Percentiles rank a stretch among this genome's conserved stretches.
phyloP scores from a whole-genome alignment of 2,888 invertebrate genomes.

The Pecten maximus region DNA sequence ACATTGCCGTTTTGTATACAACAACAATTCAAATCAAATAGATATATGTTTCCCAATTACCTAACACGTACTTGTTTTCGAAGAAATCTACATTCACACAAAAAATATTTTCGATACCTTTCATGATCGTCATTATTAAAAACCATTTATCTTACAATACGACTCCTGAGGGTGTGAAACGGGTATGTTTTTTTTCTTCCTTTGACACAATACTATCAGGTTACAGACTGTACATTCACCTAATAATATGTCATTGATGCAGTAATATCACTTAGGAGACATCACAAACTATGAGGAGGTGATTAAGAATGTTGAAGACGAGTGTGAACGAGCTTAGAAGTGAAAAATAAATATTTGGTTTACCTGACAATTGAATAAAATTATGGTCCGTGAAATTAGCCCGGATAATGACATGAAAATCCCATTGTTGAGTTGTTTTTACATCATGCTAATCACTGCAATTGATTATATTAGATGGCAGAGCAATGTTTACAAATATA shows the following conservation, averaged over 20 bases:
- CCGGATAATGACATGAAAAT: not conserved
- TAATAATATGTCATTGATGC: not conserved
- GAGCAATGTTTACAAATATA: not conserved
- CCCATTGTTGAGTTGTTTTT: not conserved
- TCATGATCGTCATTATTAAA: no score
- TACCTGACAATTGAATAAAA: not conserved
- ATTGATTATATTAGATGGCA: not conserved
- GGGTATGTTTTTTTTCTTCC: no score
- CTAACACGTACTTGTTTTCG: no score
- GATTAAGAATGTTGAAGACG: not conserved
- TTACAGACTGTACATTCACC: not conserved
- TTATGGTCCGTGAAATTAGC: not conserved
- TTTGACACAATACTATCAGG: no score
- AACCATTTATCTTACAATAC: no score
- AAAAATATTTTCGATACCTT: no score
- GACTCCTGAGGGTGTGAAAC: no score
- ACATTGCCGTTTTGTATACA: no score
- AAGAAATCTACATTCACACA: no score
- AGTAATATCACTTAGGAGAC: not conserved
- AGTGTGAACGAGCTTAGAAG: not conserved
- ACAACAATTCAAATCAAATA: no score
- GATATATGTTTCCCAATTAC: no score
- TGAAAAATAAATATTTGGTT: not conserved
- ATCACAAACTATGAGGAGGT: not conserved
- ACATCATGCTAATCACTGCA: not conserved